Conservation (phyloP, 2,113 vertebrate genomes). For the Hydropotes inermis region DNA sequence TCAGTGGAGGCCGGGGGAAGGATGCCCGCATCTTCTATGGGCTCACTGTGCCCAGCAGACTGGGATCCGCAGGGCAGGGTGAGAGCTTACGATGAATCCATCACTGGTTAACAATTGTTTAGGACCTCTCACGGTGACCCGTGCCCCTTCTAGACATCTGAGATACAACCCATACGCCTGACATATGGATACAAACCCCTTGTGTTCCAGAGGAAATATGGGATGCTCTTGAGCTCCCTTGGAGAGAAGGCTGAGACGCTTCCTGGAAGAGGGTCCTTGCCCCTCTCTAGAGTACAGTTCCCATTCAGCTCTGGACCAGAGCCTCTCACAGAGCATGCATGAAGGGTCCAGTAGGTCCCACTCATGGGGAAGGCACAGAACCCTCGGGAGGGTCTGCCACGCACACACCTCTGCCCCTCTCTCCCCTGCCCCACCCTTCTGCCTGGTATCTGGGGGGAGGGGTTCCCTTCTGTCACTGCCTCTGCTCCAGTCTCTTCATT, state of each 20-base stretch:
- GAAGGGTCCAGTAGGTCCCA: neutral
- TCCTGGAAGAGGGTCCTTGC: neutral
- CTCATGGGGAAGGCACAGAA: no score
- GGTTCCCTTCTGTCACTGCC: neutral
- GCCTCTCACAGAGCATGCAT: neutral
- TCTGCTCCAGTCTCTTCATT: neutral
- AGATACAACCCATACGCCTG: neutral
- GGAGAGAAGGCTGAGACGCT: neutral
- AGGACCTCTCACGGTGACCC: neutral
- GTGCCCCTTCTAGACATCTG: neutral
- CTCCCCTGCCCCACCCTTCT: neutral
- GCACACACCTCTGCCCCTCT: neutral
- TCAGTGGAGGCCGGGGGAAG: neutral
- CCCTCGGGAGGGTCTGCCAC: fast-evolving
- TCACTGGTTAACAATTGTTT: neutral
- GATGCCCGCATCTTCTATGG: neutral
- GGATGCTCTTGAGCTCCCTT: neutral
- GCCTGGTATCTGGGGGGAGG: neutral
- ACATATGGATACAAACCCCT: neutral
- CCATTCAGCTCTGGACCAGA: neutral
- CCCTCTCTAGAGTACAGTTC: neutral
- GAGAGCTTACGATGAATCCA: neutral
- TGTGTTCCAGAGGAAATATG: neutral
- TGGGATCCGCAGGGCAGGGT: no score
- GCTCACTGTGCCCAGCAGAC: neutral